phyloP scores from a whole-genome alignment of 2,888 invertebrate genomes.

The Brenthis hecate region DNA sequence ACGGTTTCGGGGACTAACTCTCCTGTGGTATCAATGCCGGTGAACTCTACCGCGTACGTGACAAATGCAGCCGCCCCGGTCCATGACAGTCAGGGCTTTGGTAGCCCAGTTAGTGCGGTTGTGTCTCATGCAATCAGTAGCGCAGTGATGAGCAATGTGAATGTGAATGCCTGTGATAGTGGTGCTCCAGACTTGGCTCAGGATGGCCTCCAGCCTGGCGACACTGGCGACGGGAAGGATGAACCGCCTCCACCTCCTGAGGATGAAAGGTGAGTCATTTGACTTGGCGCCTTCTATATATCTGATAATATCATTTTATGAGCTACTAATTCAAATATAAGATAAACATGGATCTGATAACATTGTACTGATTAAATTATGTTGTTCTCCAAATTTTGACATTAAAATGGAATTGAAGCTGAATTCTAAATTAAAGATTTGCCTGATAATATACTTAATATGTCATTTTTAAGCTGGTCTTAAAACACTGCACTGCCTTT shows the following conservation, averaged over 20 bases:
- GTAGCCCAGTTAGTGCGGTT: constrained; percentile 78
- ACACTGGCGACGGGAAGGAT: constrained; percentile 73
- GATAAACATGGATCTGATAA: constrained; percentile 21
- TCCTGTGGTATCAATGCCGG: constrained; percentile 77
- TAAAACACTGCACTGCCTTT: too few relatives aligned
- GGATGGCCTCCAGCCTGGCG: constrained; percentile 65
- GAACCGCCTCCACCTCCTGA: constrained; percentile 66
- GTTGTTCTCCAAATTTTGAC: not conserved
- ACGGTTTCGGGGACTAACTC: constrained; percentile 79
- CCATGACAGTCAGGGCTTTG: constrained; percentile 77
- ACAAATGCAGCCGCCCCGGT: constrained; percentile 62
- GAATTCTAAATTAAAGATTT: too few relatives aligned
- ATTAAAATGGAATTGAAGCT: not conserved
- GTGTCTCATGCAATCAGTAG: constrained; percentile 77
- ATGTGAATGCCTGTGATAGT: constrained; percentile 77
- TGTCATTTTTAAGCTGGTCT: too few relatives aligned
- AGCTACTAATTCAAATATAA: constrained; percentile 25
- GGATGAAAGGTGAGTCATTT: constrained; percentile 75
- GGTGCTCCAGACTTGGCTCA: constrained; percentile 66
- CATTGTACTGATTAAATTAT: constrained; percentile 1
- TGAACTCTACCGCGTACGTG: constrained; percentile 68
- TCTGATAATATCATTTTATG: constrained; percentile 17
- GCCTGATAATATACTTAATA: too few relatives aligned
- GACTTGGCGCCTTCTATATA: constrained; percentile 12
- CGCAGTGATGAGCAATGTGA: constrained; percentile 73